These are phyloP conservation scores for Leuciscus waleckii DNA, from an alignment of 2,797 vertebrate genomes.

Conservation along the genomic window DNA sequence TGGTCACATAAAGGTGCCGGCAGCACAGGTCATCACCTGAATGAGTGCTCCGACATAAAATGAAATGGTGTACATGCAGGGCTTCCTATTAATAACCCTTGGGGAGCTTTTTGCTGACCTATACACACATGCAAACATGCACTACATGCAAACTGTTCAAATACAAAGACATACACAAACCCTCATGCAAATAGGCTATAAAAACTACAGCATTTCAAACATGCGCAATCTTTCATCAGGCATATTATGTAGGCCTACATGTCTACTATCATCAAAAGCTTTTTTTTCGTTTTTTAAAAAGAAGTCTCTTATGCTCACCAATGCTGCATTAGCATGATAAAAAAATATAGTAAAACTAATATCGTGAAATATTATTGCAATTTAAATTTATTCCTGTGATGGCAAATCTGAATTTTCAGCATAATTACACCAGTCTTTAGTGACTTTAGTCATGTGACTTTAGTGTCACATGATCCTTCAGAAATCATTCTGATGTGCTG, in stretches of 20 bases:
- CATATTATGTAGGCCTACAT: neutral
- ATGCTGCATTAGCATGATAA: neutral
- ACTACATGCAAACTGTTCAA: constrained; percentile 5
- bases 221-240: neutral
- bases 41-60: constrained; percentile 17
- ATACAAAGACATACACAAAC: neutral
- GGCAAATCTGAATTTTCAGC: neutral
- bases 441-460: too few relatives aligned
- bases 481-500: neutral
- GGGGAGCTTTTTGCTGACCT: constrained; percentile 6
- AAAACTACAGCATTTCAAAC: neutral
- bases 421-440: neutral
- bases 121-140: constrained; percentile 3
- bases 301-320: neutral
- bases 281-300: neutral
- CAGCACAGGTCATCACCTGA: constrained; percentile 21
- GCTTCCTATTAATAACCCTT: constrained; percentile 21
- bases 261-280: neutral
- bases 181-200: neutral
- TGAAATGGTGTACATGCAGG: neutral
- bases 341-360: neutral
- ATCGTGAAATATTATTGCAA: neutral
- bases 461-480: too few relatives aligned
- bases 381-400: neutral
- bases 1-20: constrained; percentile 26